These are phyloP conservation scores for Caretta caretta DNA, from an alignment of 2,113 vertebrate genomes.

Conservation along the genomic window DNA sequence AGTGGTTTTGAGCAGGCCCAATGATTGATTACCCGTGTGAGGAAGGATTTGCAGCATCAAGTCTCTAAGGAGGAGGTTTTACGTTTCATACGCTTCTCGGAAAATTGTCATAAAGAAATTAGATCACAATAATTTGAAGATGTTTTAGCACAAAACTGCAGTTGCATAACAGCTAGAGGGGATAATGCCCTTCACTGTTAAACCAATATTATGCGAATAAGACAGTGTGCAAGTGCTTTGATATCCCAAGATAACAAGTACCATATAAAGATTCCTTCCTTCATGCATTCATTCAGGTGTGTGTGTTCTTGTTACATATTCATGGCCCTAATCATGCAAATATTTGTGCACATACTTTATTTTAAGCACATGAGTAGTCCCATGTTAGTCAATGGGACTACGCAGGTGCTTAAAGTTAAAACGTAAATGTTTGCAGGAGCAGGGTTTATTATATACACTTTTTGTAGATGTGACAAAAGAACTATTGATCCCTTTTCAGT, in stretches of 20 bases:
- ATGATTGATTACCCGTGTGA: not conserved
- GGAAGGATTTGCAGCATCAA: not conserved
- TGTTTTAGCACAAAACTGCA: not conserved
- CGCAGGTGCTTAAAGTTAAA: not conserved
- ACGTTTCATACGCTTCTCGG: not conserved
- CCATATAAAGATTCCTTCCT: not conserved
- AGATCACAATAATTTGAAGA: not conserved
- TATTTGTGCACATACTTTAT: constrained; percentile 10
- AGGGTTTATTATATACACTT: not conserved
- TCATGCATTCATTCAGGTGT: not conserved
- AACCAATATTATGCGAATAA: not conserved
- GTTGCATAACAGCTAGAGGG: not conserved
- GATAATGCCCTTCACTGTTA: not conserved
- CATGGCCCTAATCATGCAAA: not conserved
- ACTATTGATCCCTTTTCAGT: not conserved
- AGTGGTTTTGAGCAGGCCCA: not conserved
- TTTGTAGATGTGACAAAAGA: not conserved
- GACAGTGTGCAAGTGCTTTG: not conserved
- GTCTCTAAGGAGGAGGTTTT: not conserved
- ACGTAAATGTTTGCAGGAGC: not conserved
- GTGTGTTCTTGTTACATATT: constrained; percentile 9
- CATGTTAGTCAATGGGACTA: not conserved
- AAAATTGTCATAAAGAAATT: not conserved
- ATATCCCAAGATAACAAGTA: not conserved
- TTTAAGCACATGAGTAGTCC: not conserved